These are phyloP conservation scores for Gobionotothen gibberifrons DNA, from an alignment of 2,797 vertebrate species.

Conservation along the genomic window DNA sequence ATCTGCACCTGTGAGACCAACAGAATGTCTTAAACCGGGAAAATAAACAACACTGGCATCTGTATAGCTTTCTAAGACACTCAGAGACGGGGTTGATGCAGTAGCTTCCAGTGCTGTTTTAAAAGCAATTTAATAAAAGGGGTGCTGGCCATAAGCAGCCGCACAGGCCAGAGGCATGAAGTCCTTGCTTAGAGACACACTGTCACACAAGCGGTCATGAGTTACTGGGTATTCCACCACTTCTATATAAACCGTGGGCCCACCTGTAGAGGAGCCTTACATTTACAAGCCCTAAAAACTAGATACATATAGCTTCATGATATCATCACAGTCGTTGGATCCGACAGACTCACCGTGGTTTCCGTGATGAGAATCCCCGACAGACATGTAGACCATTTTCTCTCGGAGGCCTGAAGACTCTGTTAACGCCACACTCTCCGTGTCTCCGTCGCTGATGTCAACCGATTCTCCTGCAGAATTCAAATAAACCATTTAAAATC, in stretches of 20 bases:
- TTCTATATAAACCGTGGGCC: slow-evolving; percentile 95
- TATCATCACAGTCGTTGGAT: slow-evolving; percentile 6
- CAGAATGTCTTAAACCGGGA: neutral
- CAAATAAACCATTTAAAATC: slow-evolving; percentile 14
- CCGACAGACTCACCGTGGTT: slow-evolving; percentile 88
- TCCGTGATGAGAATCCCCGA: slow-evolving; percentile 93
- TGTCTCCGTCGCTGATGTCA: slow-evolving; percentile 95
- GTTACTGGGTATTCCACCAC: slow-evolving; percentile 91
- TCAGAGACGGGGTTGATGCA: slow-evolving; percentile 50
- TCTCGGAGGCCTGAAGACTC: slow-evolving; percentile 93
- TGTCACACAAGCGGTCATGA: slow-evolving; percentile 90
- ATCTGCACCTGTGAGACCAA: slow-evolving; percentile 72
- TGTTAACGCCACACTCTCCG: slow-evolving; percentile 89
- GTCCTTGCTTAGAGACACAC: slow-evolving; percentile 91
- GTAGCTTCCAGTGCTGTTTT: slow-evolving; percentile 59
- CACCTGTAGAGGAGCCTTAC: slow-evolving; percentile 82
- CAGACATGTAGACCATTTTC: slow-evolving; percentile 99
- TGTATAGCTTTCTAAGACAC: slow-evolving; percentile 44
- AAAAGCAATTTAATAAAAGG: slow-evolving; percentile 62
- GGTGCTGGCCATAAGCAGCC: slow-evolving; percentile 90
- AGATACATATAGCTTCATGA: slow-evolving; percentile 44
- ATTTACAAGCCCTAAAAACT: slow-evolving; percentile 62
- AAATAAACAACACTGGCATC: slow-evolving; percentile 2
- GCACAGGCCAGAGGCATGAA: slow-evolving; percentile 96
- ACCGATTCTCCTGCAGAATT: slow-evolving; percentile 90